phyloP scores from a whole-genome alignment of 2,797 vertebrate genomes.

The Coracias cyanogaster region DNA sequence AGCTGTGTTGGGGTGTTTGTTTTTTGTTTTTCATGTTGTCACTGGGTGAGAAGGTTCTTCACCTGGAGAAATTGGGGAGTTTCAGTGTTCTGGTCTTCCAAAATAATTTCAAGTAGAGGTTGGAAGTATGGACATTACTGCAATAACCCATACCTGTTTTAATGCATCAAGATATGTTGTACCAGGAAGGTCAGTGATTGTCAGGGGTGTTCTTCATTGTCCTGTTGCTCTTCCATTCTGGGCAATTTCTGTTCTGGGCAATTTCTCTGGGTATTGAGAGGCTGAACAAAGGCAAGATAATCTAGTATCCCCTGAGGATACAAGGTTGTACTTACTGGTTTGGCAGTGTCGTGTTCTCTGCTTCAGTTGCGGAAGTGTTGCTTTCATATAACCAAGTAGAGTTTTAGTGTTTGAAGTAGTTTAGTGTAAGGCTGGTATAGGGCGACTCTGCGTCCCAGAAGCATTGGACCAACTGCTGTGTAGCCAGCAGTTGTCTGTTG shows the following conservation, averaged over 20 bases:
- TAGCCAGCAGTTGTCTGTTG: background rate
- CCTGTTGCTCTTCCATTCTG: background rate
- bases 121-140: background rate
- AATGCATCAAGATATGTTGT: background rate
- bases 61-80: background rate
- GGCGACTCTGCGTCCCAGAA: background rate
- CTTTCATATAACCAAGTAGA: background rate
- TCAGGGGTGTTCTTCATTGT: background rate
- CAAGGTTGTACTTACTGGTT: rapidly evolving
- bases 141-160: background rate
- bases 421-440: background rate
- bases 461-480: background rate
- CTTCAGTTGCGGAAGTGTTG: background rate
- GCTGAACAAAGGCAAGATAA: background rate
- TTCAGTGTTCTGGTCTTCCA: background rate
- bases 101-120: background rate
- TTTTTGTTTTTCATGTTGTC: background rate
- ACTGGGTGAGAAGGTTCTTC: background rate
- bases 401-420: background rate
- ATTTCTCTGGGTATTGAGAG: background rate
- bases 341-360: background rate
- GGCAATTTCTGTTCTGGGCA: background rate
- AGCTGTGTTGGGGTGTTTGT: background rate
- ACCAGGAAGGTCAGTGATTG: background rate
- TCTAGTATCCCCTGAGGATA: background rate